Conservation (phyloP, 1,140 invertebrate genomes). For the Homarus americanus region DNA sequence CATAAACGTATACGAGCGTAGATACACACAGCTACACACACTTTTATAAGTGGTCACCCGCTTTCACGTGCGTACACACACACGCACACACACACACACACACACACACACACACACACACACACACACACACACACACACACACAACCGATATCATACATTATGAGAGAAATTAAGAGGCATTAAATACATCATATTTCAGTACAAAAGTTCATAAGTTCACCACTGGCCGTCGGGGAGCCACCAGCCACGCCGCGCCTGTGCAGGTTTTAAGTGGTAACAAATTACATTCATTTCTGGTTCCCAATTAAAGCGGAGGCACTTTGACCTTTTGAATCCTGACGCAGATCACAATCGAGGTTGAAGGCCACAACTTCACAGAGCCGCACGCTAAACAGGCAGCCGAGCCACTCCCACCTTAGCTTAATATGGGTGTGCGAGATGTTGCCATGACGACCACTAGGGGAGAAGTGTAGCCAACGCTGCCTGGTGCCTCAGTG, state of each 20-base stretch:
- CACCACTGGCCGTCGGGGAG: neutral
- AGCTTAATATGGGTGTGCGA: neutral
- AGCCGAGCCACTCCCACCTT: neutral
- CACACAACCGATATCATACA: too few relatives aligned
- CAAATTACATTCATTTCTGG: constrained; percentile 5
- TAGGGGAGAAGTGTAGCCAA: too few relatives aligned
- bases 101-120: too few relatives aligned
- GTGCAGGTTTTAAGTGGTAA: neutral
- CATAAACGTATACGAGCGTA: too few relatives aligned
- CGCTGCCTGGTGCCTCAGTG: neutral
- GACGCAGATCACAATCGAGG: constrained; percentile 3
- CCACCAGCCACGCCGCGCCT: neutral
- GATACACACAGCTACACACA: too few relatives aligned
- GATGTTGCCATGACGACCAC: constrained; percentile 2
- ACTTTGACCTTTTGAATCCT: neutral
- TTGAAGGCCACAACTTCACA: neutral
- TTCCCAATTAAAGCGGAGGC: constrained; percentile 5
- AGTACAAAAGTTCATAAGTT: neutral
- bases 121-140: too few relatives aligned
- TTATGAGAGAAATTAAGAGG: too few relatives aligned
- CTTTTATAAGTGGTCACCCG: neutral
- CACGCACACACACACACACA: too few relatives aligned
- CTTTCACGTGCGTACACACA: too few relatives aligned
- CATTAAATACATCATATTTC: too few relatives aligned
- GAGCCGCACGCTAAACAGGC: neutral